phyloP scores from a whole-genome alignment of 1,140 invertebrate genomes.

The Drosophila sulfurigaster region DNA sequence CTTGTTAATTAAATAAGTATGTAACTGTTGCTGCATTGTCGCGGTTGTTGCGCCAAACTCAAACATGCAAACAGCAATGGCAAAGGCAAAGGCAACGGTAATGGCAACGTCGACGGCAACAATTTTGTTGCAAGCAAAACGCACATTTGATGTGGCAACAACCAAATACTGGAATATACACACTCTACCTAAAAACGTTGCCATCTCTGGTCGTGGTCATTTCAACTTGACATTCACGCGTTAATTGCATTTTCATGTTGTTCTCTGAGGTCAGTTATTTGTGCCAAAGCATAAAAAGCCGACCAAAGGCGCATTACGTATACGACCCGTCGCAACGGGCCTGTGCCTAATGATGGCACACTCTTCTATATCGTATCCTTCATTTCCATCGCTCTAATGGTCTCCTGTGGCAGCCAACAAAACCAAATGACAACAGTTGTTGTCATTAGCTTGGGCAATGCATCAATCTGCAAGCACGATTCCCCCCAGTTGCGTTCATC shows the following conservation, averaged over 20 bases:
- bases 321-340: slow-evolving; percentile 26
- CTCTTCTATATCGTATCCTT: slow-evolving; percentile 20
- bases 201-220: slow-evolving; percentile 46
- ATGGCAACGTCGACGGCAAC: too few species aligned
- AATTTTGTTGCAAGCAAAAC: slow-evolving; percentile 14
- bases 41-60: slow-evolving; percentile 15
- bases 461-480: slow-evolving; percentile 7
- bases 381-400: slow-evolving; percentile 15
- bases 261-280: slow-evolving; percentile 60
- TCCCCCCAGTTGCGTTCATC: not conserved
- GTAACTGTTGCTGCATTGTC: slow-evolving; percentile 18
- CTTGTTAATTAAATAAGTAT: slow-evolving; percentile 74
- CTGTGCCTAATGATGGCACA: slow-evolving; percentile 59
- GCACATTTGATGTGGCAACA: slow-evolving; percentile 21
- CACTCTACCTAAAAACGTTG: not conserved
- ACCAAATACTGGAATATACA: not conserved
- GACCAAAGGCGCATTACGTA: slow-evolving; percentile 19
- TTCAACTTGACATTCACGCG: slow-evolving; percentile 76
- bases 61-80: slow-evolving; percentile 5
- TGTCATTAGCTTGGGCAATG: slow-evolving; percentile 61
- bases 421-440: slow-evolving; percentile 68
- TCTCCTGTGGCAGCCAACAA: not conserved
- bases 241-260: slow-evolving; percentile 83
- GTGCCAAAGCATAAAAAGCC: slow-evolving; percentile 24
- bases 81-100: too few species aligned